These are phyloP conservation scores for Pungitius pungitius DNA, from an alignment of 2,113 vertebrate genomes.

Conservation along the genomic window DNA sequence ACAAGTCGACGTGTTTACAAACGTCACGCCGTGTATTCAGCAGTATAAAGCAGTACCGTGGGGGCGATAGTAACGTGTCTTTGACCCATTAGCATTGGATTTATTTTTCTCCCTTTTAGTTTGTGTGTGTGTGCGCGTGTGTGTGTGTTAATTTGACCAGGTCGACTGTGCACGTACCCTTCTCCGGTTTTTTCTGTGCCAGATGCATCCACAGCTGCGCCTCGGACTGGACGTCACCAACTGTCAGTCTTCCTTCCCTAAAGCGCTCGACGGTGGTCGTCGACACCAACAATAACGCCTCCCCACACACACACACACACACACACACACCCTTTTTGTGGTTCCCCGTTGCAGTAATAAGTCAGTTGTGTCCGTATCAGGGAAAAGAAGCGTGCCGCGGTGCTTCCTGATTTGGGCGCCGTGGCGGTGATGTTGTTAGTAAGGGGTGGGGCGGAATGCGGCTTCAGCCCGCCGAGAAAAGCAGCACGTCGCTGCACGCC, in stretches of 20 bases:
- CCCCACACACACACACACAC: too few species aligned
- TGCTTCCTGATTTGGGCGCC: conserved; percentile 80
- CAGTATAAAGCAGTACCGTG: neutral
- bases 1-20: conserved; percentile 59
- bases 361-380: conserved; percentile 24
- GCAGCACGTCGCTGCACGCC: conserved; percentile 68
- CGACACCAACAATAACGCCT: conserved; percentile 42
- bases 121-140: neutral
- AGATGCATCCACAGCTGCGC: conserved; percentile 76
- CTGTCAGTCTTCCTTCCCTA: conserved; percentile 57
- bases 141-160: conserved; percentile 7
- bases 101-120: neutral
- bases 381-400: conserved; percentile 36
- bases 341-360: conserved; percentile 37
- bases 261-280: conserved; percentile 47
- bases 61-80: neutral
- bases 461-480: conserved; percentile 55
- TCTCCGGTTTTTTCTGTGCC: conserved; percentile 65
- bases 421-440: conserved; percentile 67
- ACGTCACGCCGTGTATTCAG: neutral
- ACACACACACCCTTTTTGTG: neutral
- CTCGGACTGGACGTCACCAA: conserved; percentile 54
- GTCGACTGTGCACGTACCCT: conserved; percentile 62
- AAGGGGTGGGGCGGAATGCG: conserved; percentile 78
- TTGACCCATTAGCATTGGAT: neutral